A percentile compares a stretch with the other conserved stretches of the same genome.
phyloP scores from a whole-genome alignment of 2,113 vertebrate genomes.

The Dendrocopos noguchii region DNA sequence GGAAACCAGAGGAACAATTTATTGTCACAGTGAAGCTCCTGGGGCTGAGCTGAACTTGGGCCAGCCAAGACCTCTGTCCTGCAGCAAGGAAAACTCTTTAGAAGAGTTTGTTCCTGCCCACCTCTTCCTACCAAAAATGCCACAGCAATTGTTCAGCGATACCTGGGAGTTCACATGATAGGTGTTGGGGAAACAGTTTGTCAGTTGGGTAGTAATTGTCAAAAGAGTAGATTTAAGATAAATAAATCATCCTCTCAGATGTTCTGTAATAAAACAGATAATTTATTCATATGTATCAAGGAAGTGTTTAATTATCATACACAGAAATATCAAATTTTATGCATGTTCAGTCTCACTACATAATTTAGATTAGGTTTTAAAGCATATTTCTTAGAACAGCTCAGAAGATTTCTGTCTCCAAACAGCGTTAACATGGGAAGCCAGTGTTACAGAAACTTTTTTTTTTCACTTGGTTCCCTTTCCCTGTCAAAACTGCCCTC shows the following conservation, averaged over 20 bases:
- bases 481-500: not conserved
- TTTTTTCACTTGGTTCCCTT: not conserved
- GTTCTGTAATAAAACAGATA: not conserved
- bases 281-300: not conserved
- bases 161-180: not conserved
- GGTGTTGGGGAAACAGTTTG: not conserved
- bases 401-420: not conserved
- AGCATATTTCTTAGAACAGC: not conserved
- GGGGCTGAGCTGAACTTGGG: not conserved
- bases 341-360: not conserved
- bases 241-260: not conserved
- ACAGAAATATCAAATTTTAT: not conserved
- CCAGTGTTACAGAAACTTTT: not conserved
- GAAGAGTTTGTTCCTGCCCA: not conserved
- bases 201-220: not conserved
- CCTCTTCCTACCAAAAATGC: not conserved
- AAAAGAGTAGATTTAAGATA: not conserved
- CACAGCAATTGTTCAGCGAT: not conserved
- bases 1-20: not conserved
- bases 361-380: not conserved
- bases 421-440: not conserved
- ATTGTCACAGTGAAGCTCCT: not conserved
- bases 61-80: not conserved
- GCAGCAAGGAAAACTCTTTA: not conserved
- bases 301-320: not conserved